Percentiles rank a stretch among this genome's conserved stretches.
phyloP scores from a whole-genome alignment of 37 sponge, comb jelly and placozoan genomes.

The Spongilla lacustris region DNA sequence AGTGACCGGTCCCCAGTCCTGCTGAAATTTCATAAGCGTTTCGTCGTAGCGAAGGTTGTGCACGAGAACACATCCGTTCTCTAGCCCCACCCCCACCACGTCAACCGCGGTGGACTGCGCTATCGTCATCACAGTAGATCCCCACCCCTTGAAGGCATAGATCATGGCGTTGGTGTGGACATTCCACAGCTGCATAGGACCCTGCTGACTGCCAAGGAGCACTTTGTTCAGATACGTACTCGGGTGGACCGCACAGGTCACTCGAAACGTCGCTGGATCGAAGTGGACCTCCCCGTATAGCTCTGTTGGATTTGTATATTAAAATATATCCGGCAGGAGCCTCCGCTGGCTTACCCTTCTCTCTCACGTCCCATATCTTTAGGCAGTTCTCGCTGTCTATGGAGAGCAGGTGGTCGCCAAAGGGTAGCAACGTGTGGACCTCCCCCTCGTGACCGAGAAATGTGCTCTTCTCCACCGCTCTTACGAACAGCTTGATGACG shows the following conservation, averaged over 20 bases:
- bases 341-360: conserved; percentile 37
- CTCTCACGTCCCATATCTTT: conserved; percentile 64
- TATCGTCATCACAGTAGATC: conserved; percentile 57
- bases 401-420: conserved; percentile 86
- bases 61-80: conserved; percentile 76
- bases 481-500: conserved; percentile 58
- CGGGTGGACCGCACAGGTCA: conserved; percentile 83
- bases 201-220: conserved; percentile 84
- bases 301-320: conserved; percentile 41
- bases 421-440: conserved; percentile 66
- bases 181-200: conserved; percentile 95
- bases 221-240: conserved; percentile 97
- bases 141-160: conserved; percentile 88
- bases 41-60: conserved; percentile 90
- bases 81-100: conserved; percentile 85
- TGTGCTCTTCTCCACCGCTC: conserved; percentile 53
- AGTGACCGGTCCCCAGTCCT: conserved; percentile 96
- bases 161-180: conserved; percentile 74
- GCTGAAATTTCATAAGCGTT: conserved; percentile 90
- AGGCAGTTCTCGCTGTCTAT: conserved; percentile 71
- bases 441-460: conserved; percentile 63
- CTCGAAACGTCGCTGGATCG: conserved; percentile 51
- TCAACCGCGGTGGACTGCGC: conserved; percentile 91
- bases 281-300: conserved; percentile 87
- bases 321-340: background rate